phyloP scores from a whole-genome alignment of 2,888 invertebrate genomes.

The Cheilosia vulpina region DNA sequence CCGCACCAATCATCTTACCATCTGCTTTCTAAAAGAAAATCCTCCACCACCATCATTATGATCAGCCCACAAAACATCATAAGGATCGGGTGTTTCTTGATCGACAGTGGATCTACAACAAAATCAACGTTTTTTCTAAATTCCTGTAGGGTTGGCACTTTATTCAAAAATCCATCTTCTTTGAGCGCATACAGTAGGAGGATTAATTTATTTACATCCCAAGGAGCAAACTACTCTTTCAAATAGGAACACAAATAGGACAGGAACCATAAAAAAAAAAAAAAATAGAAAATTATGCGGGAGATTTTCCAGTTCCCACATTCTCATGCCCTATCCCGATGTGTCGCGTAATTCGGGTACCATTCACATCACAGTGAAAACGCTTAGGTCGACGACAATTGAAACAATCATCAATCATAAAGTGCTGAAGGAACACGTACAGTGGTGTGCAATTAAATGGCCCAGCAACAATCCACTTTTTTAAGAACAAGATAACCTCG shows the following conservation, averaged over 20 bases:
- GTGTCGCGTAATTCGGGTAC: conserved; percentile 62
- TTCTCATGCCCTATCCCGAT: conserved; percentile 52
- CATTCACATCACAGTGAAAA: conserved; percentile 9
- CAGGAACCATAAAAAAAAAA: neutral
- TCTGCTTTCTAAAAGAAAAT: conserved; percentile 14
- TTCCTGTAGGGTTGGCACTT: conserved; percentile 7
- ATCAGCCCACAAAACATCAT: conserved; percentile 30
- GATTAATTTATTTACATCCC: conserved; percentile 55
- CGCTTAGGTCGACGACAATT: conserved; percentile 39
- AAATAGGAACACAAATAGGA: conserved; percentile 6
- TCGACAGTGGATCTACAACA: conserved; percentile 4
- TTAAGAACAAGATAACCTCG: conserved; percentile 40
- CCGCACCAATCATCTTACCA: conserved; percentile 15
- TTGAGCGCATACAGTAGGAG: conserved; percentile 61
- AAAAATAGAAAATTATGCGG: conserved; percentile 67
- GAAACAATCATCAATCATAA: conserved; percentile 59
- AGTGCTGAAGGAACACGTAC: conserved; percentile 35
- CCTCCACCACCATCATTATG: conserved; percentile 20
- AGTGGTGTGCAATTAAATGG: conserved; percentile 46
- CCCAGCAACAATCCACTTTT: conserved; percentile 62
- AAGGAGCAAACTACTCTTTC: conserved; percentile 36
- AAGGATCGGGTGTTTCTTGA: conserved; percentile 21
- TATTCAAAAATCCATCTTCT: conserved; percentile 11
- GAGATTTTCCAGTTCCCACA: conserved; percentile 41
- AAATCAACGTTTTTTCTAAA: neutral